A percentile compares a stretch with the other conserved stretches of the same genome.
These are phyloP conservation scores for Glaucopsyche alexis DNA, from an alignment of 2,888 invertebrate species.

Conservation along the genomic window DNA sequence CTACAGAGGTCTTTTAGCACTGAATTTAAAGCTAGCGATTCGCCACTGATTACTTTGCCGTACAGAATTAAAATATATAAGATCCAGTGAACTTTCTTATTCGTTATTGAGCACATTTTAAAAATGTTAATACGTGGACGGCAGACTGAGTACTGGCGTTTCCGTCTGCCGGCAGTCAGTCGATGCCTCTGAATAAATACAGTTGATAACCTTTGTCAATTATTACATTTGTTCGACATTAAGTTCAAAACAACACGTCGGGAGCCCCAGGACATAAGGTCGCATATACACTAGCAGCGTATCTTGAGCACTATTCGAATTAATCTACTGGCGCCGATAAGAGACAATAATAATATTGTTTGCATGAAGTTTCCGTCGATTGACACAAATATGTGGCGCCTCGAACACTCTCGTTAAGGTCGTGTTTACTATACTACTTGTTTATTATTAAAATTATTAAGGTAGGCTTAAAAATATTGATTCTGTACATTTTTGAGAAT, in stretches of 20 bases:
- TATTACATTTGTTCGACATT: constrained; percentile 61
- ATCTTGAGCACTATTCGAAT: constrained; percentile 17
- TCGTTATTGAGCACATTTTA: constrained; percentile 52
- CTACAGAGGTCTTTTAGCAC: constrained; percentile 55
- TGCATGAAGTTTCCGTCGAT: constrained; percentile 12
- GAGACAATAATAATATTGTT: constrained; percentile 24
- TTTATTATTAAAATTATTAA: not conserved
- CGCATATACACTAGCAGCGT: constrained; percentile 36
- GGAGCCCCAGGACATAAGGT: constrained; percentile 42
- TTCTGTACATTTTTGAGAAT: no score
- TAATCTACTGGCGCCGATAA: constrained; percentile 21
- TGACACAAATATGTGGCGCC: constrained; percentile 1
- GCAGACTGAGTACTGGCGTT: constrained; percentile 56
- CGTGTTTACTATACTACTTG: constrained; percentile 6
- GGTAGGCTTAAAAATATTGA: not conserved
- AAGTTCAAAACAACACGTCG: constrained; percentile 75
- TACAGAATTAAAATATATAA: constrained; percentile 51
- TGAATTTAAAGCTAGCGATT: constrained; percentile 52
- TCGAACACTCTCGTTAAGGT: not conserved
- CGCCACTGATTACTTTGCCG: constrained; percentile 47
- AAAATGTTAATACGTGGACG: constrained; percentile 44
- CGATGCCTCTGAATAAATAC: constrained; percentile 65
- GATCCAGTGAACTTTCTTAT: constrained; percentile 48
- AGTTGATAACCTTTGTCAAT: constrained; percentile 74
- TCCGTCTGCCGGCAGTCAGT: constrained; percentile 61